These are phyloP conservation scores for Amphilophus citrinellus DNA, from an alignment of 2,113 vertebrate genomes.

Conservation along the genomic window DNA sequence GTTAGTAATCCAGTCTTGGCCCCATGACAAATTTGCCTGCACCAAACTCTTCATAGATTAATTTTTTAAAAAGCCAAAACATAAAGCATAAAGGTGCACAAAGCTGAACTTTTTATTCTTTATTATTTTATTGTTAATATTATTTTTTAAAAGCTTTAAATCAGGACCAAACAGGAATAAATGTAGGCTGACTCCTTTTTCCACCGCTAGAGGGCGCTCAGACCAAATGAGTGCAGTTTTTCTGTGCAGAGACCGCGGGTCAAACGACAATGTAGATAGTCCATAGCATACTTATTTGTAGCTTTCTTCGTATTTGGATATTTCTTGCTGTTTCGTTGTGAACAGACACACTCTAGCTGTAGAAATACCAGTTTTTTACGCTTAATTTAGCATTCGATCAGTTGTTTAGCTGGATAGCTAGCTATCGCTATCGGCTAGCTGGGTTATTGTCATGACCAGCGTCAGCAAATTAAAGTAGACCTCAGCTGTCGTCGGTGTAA, in stretches of 20 bases:
- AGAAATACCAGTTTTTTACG: background rate
- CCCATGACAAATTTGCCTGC: too few species aligned
- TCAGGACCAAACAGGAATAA: background rate
- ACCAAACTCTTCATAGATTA: too few species aligned
- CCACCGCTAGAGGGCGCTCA: slow-evolving; percentile 43
- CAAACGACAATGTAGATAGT: slow-evolving; percentile 2
- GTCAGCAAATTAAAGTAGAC: slow-evolving; percentile 3
- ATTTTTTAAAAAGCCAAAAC: too few species aligned
- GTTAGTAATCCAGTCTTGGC: too few species aligned
- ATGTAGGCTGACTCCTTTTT: background rate
- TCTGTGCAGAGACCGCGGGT: background rate
- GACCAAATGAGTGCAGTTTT: background rate
- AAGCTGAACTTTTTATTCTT: too few species aligned
- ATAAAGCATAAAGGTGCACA: too few species aligned
- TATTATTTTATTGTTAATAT: too few species aligned
- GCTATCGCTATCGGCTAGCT: background rate
- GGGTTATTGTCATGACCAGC: slow-evolving; percentile 22
- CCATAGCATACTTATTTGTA: background rate
- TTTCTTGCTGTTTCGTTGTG: background rate
- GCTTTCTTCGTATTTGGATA: background rate
- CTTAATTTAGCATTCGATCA: too few species aligned
- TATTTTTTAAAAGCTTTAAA: too few species aligned
- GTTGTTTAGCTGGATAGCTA: background rate
- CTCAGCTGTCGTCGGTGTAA: background rate
- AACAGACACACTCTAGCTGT: background rate